Conservation (phyloP, 2,888 invertebrate genomes). For the Mycogona germanica region DNA sequence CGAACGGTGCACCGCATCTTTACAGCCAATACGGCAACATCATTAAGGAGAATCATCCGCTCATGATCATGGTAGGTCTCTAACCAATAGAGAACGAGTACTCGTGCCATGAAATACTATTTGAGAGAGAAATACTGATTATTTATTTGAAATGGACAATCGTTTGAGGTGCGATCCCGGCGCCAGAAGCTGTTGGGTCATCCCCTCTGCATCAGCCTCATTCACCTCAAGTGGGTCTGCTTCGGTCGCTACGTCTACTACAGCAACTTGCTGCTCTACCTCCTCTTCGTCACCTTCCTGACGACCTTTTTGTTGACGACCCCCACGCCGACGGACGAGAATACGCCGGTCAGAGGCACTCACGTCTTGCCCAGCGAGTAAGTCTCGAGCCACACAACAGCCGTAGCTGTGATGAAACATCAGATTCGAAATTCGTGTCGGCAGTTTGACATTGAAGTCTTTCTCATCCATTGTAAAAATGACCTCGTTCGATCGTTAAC, state of each 20-base stretch:
- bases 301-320: conserved; percentile 36
- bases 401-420: no score
- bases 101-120: neutral
- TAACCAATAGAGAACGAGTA: neutral
- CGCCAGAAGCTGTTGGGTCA: conserved; percentile 38
- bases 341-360: no score
- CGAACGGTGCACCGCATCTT: no score
- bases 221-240: conserved; percentile 39
- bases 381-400: no score
- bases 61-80: conserved; percentile 27
- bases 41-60: conserved; percentile 27
- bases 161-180: conserved; percentile 30
- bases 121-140: neutral
- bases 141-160: neutral
- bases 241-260: conserved; percentile 40
- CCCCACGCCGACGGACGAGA: conserved; percentile 24
- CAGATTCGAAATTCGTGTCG: no score
- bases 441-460: no score
- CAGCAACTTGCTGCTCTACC: conserved; percentile 36
- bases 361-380: no score
- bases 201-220: conserved; percentile 37
- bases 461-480: no score
- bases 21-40: neutral
- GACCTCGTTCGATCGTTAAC: no score
- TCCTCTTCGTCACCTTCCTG: conserved; percentile 36